phyloP scores from a whole-genome alignment of 1,140 invertebrate species.

The Pristionchus pacificus region DNA sequence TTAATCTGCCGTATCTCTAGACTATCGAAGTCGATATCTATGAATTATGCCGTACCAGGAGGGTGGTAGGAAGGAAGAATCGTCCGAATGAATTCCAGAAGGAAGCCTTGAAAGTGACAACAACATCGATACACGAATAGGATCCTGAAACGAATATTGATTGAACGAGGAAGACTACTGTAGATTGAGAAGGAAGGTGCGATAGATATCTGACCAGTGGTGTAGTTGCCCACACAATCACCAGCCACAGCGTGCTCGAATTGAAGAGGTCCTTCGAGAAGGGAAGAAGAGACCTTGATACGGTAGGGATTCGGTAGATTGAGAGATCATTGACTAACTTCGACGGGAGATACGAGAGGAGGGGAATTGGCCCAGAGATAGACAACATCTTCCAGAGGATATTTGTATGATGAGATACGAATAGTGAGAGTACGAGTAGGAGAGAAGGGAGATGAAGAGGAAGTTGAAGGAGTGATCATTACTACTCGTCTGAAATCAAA shows the following conservation, averaged over 20 bases:
- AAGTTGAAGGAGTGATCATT: conserved; percentile 34
- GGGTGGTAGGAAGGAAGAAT: conserved; percentile 44
- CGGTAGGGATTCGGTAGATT: background rate
- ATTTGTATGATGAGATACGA: conserved; percentile 40
- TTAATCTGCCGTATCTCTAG: too few relatives aligned
- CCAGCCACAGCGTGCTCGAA: conserved; percentile 46
- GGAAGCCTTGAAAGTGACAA: conserved; percentile 37
- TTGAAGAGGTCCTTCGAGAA: conserved; percentile 36
- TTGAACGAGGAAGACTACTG: background rate
- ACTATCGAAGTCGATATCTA: too few relatives aligned
- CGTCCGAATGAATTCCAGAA: conserved; percentile 16
- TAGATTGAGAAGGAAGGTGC: background rate
- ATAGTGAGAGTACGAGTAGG: conserved; percentile 36
- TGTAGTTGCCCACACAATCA: conserved; percentile 52
- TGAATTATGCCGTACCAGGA: conserved; percentile 30
- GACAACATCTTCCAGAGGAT: conserved; percentile 50
- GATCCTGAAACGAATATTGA: conserved; percentile 25
- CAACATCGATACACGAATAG: conserved; percentile 48
- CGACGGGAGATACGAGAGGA: conserved; percentile 47
- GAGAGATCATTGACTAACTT: conserved; percentile 33
- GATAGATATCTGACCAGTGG: conserved; percentile 29
- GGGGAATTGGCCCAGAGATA: conserved; percentile 57
- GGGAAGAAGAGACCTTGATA: conserved; percentile 20
- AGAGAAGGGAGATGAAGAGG: conserved; percentile 35
- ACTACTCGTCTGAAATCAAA: conserved; percentile 30